Conservation (phyloP, 2,113 vertebrate species). For the Heterochromis multidens region DNA sequence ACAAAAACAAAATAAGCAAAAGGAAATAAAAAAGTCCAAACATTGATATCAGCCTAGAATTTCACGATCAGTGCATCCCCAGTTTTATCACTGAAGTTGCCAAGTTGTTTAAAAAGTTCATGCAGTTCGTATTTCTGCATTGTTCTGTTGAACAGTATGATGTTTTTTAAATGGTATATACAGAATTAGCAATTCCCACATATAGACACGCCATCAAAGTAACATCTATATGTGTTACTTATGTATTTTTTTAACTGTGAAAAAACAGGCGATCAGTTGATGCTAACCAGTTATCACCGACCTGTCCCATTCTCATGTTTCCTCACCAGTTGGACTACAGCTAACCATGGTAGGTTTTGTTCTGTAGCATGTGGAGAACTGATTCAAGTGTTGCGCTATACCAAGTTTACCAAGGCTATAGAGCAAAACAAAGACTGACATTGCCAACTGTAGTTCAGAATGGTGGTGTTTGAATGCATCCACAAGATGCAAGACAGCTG, state of each 20-base stretch:
- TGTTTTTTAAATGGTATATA: neutral
- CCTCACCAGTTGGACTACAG: neutral
- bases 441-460: neutral
- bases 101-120: too few species aligned
- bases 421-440: neutral
- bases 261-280: neutral
- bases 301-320: neutral
- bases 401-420: neutral
- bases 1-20: too few species aligned
- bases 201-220: too few species aligned
- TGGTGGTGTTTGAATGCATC: neutral
- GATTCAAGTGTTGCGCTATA: neutral
- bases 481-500: too few species aligned
- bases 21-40: too few species aligned
- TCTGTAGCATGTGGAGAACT: neutral
- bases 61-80: too few species aligned
- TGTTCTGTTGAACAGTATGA: too few species aligned
- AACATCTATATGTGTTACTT: too few species aligned
- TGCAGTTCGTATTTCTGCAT: too few species aligned
- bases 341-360: too few species aligned
- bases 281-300: neutral
- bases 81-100: too few species aligned
- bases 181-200: neutral
- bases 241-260: too few species aligned
- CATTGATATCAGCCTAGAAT: neutral